phyloP scores from a whole-genome alignment of 2,888 invertebrate genomes.

The Andrena camellia region DNA sequence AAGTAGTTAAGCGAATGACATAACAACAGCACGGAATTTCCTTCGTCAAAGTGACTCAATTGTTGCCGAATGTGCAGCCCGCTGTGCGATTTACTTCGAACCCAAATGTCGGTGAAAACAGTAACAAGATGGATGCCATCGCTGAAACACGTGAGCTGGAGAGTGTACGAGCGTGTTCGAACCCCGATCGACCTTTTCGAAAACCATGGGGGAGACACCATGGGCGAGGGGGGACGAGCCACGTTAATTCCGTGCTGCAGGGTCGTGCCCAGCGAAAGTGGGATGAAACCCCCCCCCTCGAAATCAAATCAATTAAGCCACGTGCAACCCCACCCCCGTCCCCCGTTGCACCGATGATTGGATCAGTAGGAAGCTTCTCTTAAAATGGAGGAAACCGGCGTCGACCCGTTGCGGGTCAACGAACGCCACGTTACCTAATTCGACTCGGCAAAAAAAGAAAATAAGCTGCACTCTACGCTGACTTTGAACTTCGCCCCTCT shows the following conservation, averaged over 20 bases:
- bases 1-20: neutral
- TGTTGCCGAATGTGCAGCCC: neutral
- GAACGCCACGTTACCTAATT: constrained; percentile 1
- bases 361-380: constrained; percentile 74
- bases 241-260: constrained; percentile 61
- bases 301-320: constrained; percentile 84
- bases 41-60: constrained; percentile 8
- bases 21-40: constrained; percentile 1
- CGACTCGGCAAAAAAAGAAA: neutral
- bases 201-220: constrained; percentile 57
- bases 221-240: constrained; percentile 39
- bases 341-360: constrained; percentile 72
- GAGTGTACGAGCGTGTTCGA: constrained; percentile 63
- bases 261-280: constrained; percentile 67
- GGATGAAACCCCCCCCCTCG: constrained; percentile 82
- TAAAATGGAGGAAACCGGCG: constrained; percentile 79
- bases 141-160: constrained; percentile 31
- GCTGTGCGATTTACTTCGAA: constrained; percentile 16
- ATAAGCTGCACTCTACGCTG: neutral
- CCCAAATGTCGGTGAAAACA: constrained; percentile 42
- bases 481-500: neutral
- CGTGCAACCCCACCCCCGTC: constrained; percentile 75
- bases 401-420: constrained; percentile 2
- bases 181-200: constrained; percentile 67
- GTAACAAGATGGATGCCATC: constrained; percentile 67